Percentiles rank a stretch among this genome's conserved stretches.
Conservation (phyloP, 2,113 vertebrate species). For the Platysteira castanea region DNA sequence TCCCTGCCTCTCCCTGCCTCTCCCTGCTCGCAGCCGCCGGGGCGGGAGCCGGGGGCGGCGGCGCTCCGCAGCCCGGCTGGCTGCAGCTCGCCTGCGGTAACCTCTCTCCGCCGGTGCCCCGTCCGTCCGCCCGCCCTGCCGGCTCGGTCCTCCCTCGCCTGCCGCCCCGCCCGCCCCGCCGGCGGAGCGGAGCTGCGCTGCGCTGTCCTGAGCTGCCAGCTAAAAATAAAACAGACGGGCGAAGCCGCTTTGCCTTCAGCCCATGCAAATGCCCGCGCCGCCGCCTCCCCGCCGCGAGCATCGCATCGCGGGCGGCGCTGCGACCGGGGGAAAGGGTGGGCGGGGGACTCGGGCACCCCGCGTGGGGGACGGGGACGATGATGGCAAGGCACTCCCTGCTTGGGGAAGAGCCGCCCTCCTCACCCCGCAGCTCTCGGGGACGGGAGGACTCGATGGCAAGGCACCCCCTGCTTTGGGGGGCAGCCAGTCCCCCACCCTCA, state of each 20-base stretch:
- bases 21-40: not conserved
- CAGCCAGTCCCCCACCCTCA: not conserved
- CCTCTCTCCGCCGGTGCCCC: conserved; percentile 31
- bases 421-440: not conserved
- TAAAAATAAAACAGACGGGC: conserved; percentile 79
- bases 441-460: not conserved
- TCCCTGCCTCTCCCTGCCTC: not conserved
- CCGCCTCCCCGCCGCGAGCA: not conserved
- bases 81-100: not conserved
- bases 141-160: not conserved
- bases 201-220: not conserved
- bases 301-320: not conserved
- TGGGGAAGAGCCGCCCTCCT: not conserved
- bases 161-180: conserved; percentile 45
- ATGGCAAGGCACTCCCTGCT: not conserved
- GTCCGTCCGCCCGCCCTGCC: not conserved
- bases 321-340: not conserved
- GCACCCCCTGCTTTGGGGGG: no score
- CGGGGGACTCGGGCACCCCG: not conserved
- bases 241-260: conserved; percentile 50
- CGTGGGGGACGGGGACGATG: not conserved
- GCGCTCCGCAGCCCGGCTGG: not conserved
- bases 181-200: not conserved
- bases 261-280: conserved; percentile 61
- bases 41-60: not conserved